Percentiles rank a stretch among this genome's conserved stretches.
These are phyloP conservation scores for Geotrupes spiniger DNA, from an alignment of 2,888 invertebrate species.

Conservation along the genomic window DNA sequence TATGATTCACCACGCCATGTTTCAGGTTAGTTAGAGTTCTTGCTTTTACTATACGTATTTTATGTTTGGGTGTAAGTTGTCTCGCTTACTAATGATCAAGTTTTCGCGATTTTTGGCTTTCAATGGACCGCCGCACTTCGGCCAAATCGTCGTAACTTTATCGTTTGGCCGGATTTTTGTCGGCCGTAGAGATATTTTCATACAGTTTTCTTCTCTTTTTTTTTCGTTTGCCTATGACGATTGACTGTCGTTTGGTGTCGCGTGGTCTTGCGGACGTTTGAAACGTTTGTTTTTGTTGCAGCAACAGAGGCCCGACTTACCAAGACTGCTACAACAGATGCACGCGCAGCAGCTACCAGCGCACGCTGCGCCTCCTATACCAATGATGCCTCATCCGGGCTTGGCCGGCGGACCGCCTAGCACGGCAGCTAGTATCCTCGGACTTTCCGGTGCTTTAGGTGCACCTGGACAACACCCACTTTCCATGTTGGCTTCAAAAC, in stretches of 20 bases:
- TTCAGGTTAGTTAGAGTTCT: constrained; percentile 22
- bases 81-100: constrained; percentile 2
- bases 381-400: constrained; percentile 68
- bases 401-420: constrained; percentile 56
- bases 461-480: constrained; percentile 70
- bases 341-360: constrained; percentile 82
- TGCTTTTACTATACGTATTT: constrained; percentile 12
- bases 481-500: constrained; percentile 73
- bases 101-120: no score
- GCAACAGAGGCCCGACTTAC: constrained; percentile 84
- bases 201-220: no score
- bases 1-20: constrained; percentile 24
- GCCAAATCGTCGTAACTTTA: no score
- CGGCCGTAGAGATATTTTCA: no score
- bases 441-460: constrained; percentile 61
- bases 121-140: no score
- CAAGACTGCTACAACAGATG: constrained; percentile 86
- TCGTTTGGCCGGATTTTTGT: no score
- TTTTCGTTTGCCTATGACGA: no score
- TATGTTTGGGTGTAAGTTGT: background rate
- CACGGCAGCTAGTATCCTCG: constrained; percentile 59
- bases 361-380: constrained; percentile 70
- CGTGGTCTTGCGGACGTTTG: no score
- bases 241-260: no score
- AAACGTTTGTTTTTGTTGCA: constrained; percentile 50